Conservation (phyloP, 1,140 invertebrate genomes). For the Aphidius ervi region DNA sequence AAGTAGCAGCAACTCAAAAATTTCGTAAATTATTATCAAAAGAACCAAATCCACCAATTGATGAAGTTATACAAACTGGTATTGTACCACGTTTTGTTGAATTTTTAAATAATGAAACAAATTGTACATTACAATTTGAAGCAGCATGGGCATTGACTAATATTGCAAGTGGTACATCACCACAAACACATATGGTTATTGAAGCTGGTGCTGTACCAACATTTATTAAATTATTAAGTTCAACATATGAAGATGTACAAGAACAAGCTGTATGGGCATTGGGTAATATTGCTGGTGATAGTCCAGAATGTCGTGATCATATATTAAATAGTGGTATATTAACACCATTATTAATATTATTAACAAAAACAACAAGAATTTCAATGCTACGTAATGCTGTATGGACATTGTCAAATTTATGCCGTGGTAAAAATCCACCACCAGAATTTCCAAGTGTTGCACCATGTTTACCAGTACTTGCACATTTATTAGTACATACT, state of each 20-base stretch:
- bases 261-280: slow-evolving; percentile 96
- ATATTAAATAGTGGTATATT: slow-evolving; percentile 84
- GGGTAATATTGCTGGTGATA: slow-evolving; percentile 96
- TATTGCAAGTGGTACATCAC: slow-evolving; percentile 93
- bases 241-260: slow-evolving; percentile 88
- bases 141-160: slow-evolving; percentile 98
- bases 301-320: slow-evolving; percentile 86
- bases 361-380: slow-evolving; percentile 76
- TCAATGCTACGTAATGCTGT: slow-evolving; percentile 97
- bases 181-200: slow-evolving; percentile 89
- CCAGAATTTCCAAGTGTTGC: slow-evolving; percentile 87
- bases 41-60: slow-evolving; percentile 97
- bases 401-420: slow-evolving; percentile 95
- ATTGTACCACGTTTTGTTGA: slow-evolving; percentile 95
- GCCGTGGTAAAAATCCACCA: slow-evolving; percentile 94
- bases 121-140: slow-evolving; percentile 91
- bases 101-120: slow-evolving; percentile 80
- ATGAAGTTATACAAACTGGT: slow-evolving; percentile 95
- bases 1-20: slow-evolving; percentile 87
- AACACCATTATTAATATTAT: slow-evolving; percentile 81
- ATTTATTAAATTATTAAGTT: slow-evolving; percentile 79
- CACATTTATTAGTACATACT: slow-evolving; percentile 80
- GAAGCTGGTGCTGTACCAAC: slow-evolving; percentile 90
- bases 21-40: slow-evolving; percentile 89
- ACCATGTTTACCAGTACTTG: slow-evolving; percentile 80